Conservation (phyloP, 2,797 vertebrate genomes). For the Pangasius macronema region DNA sequence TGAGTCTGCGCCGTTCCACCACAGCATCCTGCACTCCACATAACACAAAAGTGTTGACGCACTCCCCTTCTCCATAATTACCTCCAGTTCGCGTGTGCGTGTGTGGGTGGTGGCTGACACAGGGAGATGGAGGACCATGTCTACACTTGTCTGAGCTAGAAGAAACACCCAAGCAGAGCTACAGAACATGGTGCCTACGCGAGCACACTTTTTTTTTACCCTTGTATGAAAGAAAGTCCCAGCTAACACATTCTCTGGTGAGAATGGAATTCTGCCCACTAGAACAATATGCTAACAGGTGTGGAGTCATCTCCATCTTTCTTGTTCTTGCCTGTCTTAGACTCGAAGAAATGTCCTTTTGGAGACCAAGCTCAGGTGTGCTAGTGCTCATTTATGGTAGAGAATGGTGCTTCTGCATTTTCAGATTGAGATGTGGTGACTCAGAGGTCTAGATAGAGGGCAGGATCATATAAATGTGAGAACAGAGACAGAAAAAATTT, state of each 20-base stretch:
- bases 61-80: constrained; percentile 23
- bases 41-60: constrained; percentile 37
- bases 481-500: constrained; percentile 33
- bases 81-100: neutral
- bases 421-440: constrained; percentile 1
- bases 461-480: constrained; percentile 37
- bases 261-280: constrained; percentile 50
- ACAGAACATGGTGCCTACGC: neutral
- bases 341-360: constrained; percentile 2
- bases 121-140: constrained; percentile 30
- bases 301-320: constrained; percentile 35
- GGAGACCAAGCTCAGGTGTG: constrained; percentile 6
- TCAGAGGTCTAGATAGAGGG: constrained; percentile 17
- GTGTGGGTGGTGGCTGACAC: neutral
- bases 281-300: constrained; percentile 49
- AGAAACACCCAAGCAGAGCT: neutral
- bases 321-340: constrained; percentile 22
- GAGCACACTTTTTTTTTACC: neutral
- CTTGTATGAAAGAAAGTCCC: constrained; percentile 34
- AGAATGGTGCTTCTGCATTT: constrained; percentile 12
- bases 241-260: constrained; percentile 44
- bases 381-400: neutral
- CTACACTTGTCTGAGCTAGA: constrained; percentile 26
- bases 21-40: constrained; percentile 10
- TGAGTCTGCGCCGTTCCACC: constrained; percentile 40